Conservation (phyloP, 2,113 vertebrate species). For the Otolemur garnettii region DNA sequence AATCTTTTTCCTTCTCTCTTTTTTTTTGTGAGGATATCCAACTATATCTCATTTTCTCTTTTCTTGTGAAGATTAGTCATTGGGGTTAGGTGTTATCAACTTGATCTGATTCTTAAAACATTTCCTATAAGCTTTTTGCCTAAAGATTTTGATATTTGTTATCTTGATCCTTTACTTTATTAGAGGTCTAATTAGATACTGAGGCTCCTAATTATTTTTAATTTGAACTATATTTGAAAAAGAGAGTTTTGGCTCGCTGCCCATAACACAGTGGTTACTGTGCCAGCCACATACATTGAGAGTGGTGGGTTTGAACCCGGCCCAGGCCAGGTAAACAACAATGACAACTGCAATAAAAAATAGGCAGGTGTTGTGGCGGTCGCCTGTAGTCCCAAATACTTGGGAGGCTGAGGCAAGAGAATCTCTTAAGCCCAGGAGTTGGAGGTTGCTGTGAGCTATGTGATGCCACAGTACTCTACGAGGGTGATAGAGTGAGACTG, state of each 20-base stretch:
- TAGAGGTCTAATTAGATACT: constrained; percentile 42
- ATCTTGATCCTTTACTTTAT: constrained; percentile 24
- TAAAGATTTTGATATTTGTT: constrained; percentile 59
- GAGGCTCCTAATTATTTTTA: constrained; percentile 55
- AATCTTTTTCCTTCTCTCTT: neutral
- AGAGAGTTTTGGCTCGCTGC: neutral
- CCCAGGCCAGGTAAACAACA: too few species aligned
- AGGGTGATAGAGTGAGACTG: too few species aligned
- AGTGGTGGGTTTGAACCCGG: too few species aligned
- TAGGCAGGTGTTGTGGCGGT: too few species aligned
- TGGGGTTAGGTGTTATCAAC: constrained; percentile 36
- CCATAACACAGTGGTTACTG: too few species aligned
- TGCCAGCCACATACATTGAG: too few species aligned
- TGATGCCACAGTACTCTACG: too few species aligned
- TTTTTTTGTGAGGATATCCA: neutral
- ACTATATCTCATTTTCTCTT: neutral
- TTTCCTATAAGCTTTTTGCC: constrained; percentile 54
- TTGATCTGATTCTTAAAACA: constrained; percentile 53
- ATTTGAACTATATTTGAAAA: constrained; percentile 68
- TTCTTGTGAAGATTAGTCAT: constrained; percentile 9
- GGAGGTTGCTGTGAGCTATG: too few species aligned
- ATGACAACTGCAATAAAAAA: too few species aligned
- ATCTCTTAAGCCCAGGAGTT: too few species aligned
- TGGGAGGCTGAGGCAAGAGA: too few species aligned
- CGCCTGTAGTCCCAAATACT: too few species aligned